These are phyloP conservation scores for Rhabdophis nuchalis DNA, from an alignment of 2,797 vertebrate genomes.

Conservation along the genomic window DNA sequence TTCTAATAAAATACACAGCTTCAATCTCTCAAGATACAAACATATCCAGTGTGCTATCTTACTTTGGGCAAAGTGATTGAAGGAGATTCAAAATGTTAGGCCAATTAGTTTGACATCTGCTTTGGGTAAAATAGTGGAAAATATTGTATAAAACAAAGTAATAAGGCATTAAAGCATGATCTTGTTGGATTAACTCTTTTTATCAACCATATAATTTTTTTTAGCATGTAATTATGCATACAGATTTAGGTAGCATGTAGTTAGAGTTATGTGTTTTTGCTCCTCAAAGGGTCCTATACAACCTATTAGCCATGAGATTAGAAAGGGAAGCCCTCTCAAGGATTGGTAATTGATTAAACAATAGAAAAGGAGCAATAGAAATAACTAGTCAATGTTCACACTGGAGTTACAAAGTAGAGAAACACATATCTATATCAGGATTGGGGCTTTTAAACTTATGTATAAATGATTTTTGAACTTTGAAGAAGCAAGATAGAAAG, in stretches of 20 bases:
- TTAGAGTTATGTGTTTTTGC: neutral
- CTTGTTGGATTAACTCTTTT: neutral
- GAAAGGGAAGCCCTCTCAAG: neutral
- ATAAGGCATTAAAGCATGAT: neutral
- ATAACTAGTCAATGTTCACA: neutral
- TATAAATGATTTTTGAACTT: neutral
- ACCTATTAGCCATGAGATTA: neutral
- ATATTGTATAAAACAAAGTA: neutral
- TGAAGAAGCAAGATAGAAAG: neutral
- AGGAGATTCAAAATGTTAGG: neutral
- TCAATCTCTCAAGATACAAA: neutral
- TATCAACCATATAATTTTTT: neutral
- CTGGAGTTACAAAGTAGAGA: neutral
- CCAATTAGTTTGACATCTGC: neutral
- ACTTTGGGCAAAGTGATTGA: neutral
- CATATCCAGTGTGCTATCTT: neutral
- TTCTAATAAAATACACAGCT: neutral
- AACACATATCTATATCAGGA: neutral
- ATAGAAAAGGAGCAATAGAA: neutral
- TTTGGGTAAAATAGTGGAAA: constrained; percentile 3
- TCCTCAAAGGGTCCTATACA: neutral
- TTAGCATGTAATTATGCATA: neutral
- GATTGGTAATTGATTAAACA: neutral
- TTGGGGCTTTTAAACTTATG: neutral
- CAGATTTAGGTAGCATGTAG: neutral